Evolutionary conservation across 2,113 vertebrate genomes (phyloP).

Genomic region (Physeter macrocephalus): DNA sequence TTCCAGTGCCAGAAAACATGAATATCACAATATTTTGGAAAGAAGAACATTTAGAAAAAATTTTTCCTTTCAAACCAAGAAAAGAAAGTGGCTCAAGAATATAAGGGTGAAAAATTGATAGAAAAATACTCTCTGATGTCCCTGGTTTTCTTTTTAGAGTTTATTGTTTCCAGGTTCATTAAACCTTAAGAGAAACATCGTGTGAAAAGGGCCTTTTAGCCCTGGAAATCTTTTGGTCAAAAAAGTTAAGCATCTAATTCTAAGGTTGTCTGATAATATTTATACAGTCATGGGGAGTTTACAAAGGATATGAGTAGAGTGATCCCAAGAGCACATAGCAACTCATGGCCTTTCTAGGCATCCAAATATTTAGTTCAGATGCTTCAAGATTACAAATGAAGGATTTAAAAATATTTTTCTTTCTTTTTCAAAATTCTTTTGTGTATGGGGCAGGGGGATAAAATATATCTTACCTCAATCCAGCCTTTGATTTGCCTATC

Average conservation of each 20-base stretch:
- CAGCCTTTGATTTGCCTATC: not conserved
- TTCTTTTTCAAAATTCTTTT: not conserved
- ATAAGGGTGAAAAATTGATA: not conserved
- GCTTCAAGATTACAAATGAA: not conserved
- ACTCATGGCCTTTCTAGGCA: not conserved
- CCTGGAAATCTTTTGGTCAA: not conserved
- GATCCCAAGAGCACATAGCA: slow-evolving; percentile 20
- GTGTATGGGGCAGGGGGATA: not conserved
- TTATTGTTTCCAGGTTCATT: not conserved
- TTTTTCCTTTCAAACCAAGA: not conserved
- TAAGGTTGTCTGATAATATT: slow-evolving; percentile 16
- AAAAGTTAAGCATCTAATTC: not conserved
- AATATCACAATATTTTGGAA: not conserved
- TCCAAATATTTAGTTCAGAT: slow-evolving; percentile 29
- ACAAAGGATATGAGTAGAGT: not conserved
- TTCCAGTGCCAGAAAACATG: not conserved
- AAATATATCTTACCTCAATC: not conserved
- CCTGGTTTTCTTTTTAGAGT: not conserved
- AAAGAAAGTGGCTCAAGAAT: not conserved
- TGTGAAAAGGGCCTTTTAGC: not conserved
- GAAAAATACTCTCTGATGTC: not conserved
- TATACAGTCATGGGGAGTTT: not conserved
- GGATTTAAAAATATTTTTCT: not conserved
- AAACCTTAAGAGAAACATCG: not conserved
- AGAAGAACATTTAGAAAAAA: not conserved